Conservation (phyloP, 2,888 invertebrate genomes). For the Esperia sulphurella region DNA sequence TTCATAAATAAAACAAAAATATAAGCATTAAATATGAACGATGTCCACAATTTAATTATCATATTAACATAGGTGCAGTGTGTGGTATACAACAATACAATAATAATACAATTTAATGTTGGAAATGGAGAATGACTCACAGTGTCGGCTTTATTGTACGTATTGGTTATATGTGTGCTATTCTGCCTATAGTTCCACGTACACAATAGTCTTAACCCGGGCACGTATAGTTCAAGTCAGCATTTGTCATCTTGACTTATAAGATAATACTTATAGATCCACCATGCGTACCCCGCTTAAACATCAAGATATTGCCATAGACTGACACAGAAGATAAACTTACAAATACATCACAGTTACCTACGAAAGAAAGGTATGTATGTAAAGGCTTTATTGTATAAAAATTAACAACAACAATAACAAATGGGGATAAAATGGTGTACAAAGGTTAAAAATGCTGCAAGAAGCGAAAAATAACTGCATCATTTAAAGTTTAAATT, state of each 20-base stretch:
- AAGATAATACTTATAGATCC: too few species aligned
- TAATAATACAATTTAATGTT: slow-evolving; percentile 7
- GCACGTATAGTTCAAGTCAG: too few species aligned
- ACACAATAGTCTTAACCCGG: background rate
- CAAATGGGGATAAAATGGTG: too few species aligned
- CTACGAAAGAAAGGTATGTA: slow-evolving; percentile 23
- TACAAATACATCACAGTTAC: slow-evolving; percentile 38
- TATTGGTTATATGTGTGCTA: slow-evolving; percentile 6
- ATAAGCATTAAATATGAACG: slow-evolving; percentile 53
- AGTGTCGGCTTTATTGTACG: slow-evolving; percentile 8
- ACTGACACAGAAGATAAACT: slow-evolving; percentile 21
- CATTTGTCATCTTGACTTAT: too few species aligned
- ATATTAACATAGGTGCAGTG: slow-evolving; percentile 36
- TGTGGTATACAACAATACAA: slow-evolving; percentile 12
- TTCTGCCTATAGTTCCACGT: background rate
- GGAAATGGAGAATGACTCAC: slow-evolving; percentile 4
- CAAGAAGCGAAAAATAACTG: background rate
- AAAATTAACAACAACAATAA: too few species aligned
- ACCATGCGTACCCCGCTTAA: too few species aligned
- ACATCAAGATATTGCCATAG: slow-evolving; percentile 10
- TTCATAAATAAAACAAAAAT: slow-evolving; percentile 65
- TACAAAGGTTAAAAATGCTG: too few species aligned
- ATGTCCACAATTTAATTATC: slow-evolving; percentile 45
- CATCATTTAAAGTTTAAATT: background rate
- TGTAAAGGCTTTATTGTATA: too few species aligned